Conservation (phyloP, 2,797 vertebrate species). For the Percopsis omiscomaycus region DNA sequence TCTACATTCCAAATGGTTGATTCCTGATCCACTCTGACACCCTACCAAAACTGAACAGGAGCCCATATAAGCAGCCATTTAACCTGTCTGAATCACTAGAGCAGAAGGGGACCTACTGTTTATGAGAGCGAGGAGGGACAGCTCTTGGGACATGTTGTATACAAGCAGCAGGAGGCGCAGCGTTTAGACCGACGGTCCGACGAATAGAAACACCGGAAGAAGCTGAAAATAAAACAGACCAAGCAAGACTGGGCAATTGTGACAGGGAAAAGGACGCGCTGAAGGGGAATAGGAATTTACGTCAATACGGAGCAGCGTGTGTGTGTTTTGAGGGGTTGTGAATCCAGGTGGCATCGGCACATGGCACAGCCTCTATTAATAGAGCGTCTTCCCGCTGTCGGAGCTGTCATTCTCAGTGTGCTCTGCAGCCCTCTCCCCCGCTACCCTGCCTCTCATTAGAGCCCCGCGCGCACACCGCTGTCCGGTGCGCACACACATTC, state of each 20-base stretch:
- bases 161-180: constrained; percentile 2
- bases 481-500: not conserved
- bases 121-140: too few relatives aligned
- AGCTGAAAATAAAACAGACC: constrained; percentile 4
- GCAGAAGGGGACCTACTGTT: too few relatives aligned
- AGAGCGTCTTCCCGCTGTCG: constrained; percentile 42
- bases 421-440: constrained; percentile 42
- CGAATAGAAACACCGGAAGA: constrained; percentile 23
- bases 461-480: constrained; percentile 20
- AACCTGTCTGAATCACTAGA: too few relatives aligned
- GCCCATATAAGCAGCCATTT: too few relatives aligned
- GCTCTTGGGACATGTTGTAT: too few relatives aligned
- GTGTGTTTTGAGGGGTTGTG: constrained; percentile 9
- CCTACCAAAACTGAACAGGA: too few relatives aligned
- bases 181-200: not conserved
- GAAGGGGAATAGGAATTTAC: constrained; percentile 4
- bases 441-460: constrained; percentile 63
- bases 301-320: not conserved
- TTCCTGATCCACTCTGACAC: too few relatives aligned
- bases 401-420: constrained; percentile 50
- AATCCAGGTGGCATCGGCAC: constrained; percentile 56
- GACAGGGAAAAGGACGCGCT: constrained; percentile 9
- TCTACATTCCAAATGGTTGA: constrained; percentile 37
- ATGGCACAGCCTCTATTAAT: constrained; percentile 60
- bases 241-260: constrained; percentile 1